A percentile compares a stretch with the other conserved stretches of the same genome.
phyloP scores from a whole-genome alignment of 1,140 invertebrate genomes.

The Ylistrum balloti region DNA sequence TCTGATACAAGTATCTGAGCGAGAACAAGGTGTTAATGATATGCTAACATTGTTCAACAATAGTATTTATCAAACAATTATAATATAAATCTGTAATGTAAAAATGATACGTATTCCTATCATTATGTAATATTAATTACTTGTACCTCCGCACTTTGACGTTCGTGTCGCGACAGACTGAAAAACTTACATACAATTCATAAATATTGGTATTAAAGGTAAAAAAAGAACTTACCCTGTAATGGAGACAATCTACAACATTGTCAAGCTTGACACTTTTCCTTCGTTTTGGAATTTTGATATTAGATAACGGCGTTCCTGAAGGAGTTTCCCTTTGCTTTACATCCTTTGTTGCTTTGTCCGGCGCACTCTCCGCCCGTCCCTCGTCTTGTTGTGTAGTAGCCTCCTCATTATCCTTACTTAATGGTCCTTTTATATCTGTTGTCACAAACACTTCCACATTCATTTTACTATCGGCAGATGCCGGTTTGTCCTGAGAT shows the following conservation, averaged over 20 bases:
- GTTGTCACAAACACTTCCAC: neutral
- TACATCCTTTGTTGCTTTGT: conserved; percentile 38
- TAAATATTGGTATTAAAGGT: too few relatives aligned
- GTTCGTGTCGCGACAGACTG: too few relatives aligned
- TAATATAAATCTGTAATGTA: too few relatives aligned
- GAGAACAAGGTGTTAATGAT: too few relatives aligned
- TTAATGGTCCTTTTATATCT: neutral
- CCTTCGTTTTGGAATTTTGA: conserved; percentile 40
- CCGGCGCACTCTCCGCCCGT: conserved; percentile 21
- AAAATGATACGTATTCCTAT: too few relatives aligned
- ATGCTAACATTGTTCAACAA: too few relatives aligned
- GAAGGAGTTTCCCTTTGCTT: conserved; percentile 43
- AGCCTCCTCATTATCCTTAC: neutral
- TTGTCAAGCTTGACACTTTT: conserved; percentile 69
- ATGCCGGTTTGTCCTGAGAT: conserved; percentile 41
- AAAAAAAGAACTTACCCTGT: conserved; percentile 64
- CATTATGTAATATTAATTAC: too few relatives aligned
- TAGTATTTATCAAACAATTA: too few relatives aligned
- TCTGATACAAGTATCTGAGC: too few relatives aligned
- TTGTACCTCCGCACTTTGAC: too few relatives aligned
- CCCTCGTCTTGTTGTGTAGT: conserved; percentile 57
- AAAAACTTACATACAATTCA: too few relatives aligned
- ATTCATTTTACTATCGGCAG: conserved; percentile 47
- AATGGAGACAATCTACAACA: conserved; percentile 73
- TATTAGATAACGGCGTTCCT: conserved; percentile 11